Percentiles rank a stretch among this genome's conserved stretches.
These are phyloP conservation scores for Agelas oroides DNA, from an alignment of 37 sponge, comb jelly and placozoan species.

Conservation along the genomic window DNA sequence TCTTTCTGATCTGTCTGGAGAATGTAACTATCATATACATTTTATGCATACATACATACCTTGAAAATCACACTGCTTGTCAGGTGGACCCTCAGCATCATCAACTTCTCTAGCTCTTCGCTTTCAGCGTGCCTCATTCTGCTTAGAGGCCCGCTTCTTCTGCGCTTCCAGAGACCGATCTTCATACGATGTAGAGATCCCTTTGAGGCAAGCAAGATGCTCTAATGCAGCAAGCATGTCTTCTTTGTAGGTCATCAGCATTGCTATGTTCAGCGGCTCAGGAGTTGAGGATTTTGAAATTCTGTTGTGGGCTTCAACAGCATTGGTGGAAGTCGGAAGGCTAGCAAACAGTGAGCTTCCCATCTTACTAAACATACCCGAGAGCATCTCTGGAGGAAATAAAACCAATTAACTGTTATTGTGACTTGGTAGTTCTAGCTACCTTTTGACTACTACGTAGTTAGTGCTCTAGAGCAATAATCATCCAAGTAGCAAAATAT, in stretches of 20 bases:
- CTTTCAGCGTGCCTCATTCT: not conserved
- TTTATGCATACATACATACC: too few species aligned
- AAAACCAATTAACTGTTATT: too few species aligned
- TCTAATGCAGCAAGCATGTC: not conserved
- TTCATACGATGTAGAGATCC: not conserved
- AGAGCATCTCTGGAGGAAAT: not conserved
- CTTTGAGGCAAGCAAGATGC: not conserved
- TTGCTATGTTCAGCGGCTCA: not conserved
- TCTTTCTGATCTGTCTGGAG: too few species aligned
- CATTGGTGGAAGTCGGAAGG: not conserved
- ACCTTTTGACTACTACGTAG: too few species aligned
- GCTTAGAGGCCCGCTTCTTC: not conserved
- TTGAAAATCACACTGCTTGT: not conserved
- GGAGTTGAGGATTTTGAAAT: not conserved
- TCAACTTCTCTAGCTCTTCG: not conserved
- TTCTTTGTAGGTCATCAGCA: not conserved
- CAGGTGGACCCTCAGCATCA: slow-evolving; percentile 1
- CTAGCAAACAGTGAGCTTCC: not conserved
- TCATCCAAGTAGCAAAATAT: too few species aligned
- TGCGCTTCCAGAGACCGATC: not conserved
- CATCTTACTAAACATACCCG: not conserved
- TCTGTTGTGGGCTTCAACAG: not conserved
- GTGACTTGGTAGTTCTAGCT: too few species aligned
- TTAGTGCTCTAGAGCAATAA: too few species aligned
- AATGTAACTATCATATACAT: too few species aligned